Conservation (phyloP, 1,140 invertebrate species). For the fruit fly (Drosophila melanogaster) region Release_6_plus_ISO1_MT NT_033777.3:10366501-10367000, state of each 20-base stretch:
- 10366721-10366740: constrained; percentile 77
- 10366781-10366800: constrained; percentile 18
- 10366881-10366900: constrained; percentile 68
- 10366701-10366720: constrained; percentile 79
- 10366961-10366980: constrained; percentile 47
- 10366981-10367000: constrained; percentile 28
- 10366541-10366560: constrained; percentile 14
- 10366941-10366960: constrained; percentile 67
- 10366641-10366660: constrained; percentile 13
- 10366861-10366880: constrained; percentile 51
- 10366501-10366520: constrained; percentile 6
- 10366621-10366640: constrained; percentile 14
- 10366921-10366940: constrained; percentile 75
- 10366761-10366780: constrained; percentile 14
- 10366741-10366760: constrained; percentile 40
- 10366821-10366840: constrained; percentile 20
- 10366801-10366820: not conserved
- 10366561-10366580: constrained; percentile 53
- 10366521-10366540: not conserved
- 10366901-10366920: constrained; percentile 79
- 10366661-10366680: constrained; percentile 53
- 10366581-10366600: not conserved
- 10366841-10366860: constrained; percentile 10
- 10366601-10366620: constrained; percentile 1
- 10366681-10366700: constrained; percentile 83